A percentile compares a stretch with the other conserved stretches of the same genome.
Evolutionary conservation across 2,888 invertebrate genomes (phyloP).

Genomic region (Drymonia ruficornis): DNA sequence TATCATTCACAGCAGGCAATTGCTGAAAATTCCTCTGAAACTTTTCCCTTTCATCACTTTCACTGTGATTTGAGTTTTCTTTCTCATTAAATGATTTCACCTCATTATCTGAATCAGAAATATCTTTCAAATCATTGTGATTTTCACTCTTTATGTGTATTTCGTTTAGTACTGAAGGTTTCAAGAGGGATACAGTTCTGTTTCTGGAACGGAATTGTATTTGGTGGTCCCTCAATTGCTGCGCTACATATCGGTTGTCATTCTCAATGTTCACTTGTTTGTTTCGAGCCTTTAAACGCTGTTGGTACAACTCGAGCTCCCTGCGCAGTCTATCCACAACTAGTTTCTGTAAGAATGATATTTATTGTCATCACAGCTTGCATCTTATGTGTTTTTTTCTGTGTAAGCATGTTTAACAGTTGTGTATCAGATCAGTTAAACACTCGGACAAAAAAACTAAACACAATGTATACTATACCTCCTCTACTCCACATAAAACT

Average conservation of each 20-base stretch:
- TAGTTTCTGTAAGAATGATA: constrained; percentile 73
- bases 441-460: no score
- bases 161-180: constrained; percentile 77
- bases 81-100: constrained; percentile 64
- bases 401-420: constrained; percentile 6
- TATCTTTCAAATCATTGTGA: constrained; percentile 55
- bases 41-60: constrained; percentile 62
- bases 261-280: constrained; percentile 73
- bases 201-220: constrained; percentile 64
- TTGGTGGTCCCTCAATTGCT: constrained; percentile 76
- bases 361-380: background rate
- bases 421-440: background rate
- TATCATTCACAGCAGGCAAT: constrained; percentile 62
- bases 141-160: constrained; percentile 75
- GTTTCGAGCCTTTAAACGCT: constrained; percentile 71
- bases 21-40: constrained; percentile 61
- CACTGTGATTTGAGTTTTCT: constrained; percentile 68
- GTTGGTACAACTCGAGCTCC: constrained; percentile 83
- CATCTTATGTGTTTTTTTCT: background rate
- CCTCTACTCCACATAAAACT: no score
- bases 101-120: constrained; percentile 73
- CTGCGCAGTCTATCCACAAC: constrained; percentile 83
- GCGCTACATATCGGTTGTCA: constrained; percentile 74
- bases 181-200: constrained; percentile 69
- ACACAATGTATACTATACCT: no score